These are phyloP conservation scores for Siphamia tubifer DNA, from an alignment of 2,113 vertebrate genomes.

Conservation along the genomic window DNA sequence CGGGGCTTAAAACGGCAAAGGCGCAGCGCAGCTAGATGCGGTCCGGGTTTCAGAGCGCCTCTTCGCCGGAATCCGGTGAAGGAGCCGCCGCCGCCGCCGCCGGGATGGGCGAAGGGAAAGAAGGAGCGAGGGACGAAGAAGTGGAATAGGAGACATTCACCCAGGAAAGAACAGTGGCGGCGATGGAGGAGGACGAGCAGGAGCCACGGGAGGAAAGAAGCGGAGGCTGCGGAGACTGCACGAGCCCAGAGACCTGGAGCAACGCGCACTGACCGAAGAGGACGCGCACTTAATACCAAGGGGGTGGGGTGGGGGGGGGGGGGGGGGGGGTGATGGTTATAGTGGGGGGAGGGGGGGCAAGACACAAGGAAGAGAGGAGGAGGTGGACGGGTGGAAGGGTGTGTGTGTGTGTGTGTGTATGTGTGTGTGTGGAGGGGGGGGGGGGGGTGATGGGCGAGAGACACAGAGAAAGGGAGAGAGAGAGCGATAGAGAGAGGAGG, in stretches of 20 bases:
- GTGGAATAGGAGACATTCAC: neutral
- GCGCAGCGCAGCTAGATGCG: constrained; percentile 35
- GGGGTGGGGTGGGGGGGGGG: constrained; percentile 22
- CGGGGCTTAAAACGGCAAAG: constrained; percentile 66
- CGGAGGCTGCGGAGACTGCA: constrained; percentile 10
- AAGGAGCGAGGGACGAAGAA: neutral
- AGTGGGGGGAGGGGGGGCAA: constrained; percentile 26
- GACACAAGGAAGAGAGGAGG: neutral
- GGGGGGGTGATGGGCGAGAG: constrained; percentile 7
- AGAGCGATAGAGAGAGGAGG: constrained; percentile 41
- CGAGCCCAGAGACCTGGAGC: constrained; percentile 47
- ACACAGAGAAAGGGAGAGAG: constrained; percentile 7
- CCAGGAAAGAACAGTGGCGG: neutral
- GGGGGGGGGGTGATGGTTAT: too few species aligned
- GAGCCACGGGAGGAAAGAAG: neutral
- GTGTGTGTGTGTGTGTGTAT: too few species aligned
- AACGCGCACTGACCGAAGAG: constrained; percentile 63
- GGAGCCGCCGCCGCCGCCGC: neutral
- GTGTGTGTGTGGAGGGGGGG: neutral
- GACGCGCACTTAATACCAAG: constrained; percentile 67
- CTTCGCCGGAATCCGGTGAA: neutral
- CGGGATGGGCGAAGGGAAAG: neutral
- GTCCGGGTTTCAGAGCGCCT: neutral
- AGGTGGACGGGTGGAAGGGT: neutral
- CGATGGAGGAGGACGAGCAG: neutral